Conservation (phyloP, 2,797 vertebrate species). For the Naso thynnoides region DNA sequence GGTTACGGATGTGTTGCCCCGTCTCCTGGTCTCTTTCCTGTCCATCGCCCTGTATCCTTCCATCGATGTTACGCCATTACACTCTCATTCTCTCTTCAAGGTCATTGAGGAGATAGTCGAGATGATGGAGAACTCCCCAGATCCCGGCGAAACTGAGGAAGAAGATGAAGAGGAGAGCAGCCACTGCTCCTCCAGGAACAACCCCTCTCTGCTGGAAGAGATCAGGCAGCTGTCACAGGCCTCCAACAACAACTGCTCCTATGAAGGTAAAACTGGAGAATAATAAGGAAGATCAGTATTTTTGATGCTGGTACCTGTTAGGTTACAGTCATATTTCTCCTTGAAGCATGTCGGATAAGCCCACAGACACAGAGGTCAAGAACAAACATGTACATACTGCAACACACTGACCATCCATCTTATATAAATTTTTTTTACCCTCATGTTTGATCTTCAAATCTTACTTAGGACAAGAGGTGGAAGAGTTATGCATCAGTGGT, state of each 20-base stretch:
- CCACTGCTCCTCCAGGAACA: slow-evolving; percentile 85
- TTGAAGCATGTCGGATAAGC: slow-evolving; percentile 5
- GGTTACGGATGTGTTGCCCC: slow-evolving; percentile 1
- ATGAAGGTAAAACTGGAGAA: slow-evolving; percentile 84
- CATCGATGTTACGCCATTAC: not conserved
- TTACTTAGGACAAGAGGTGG: not conserved
- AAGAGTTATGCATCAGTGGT: not conserved
- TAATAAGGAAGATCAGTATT: not conserved
- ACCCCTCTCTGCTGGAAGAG: slow-evolving; percentile 90
- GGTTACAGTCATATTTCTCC: not conserved
- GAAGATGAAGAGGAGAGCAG: slow-evolving; percentile 89
- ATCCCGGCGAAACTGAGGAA: slow-evolving; percentile 92
- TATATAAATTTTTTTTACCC: not conserved
- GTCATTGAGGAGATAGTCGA: slow-evolving; percentile 96
- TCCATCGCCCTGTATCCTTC: not conserved
- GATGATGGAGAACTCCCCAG: slow-evolving; percentile 97
- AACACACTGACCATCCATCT: slow-evolving; percentile 1
- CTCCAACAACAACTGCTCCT: slow-evolving; percentile 93
- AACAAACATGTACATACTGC: not conserved
- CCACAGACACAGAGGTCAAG: too few species aligned
- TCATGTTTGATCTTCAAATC: not conserved
- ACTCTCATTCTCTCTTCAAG: slow-evolving; percentile 68
- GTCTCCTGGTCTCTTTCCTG: slow-evolving; percentile 9
- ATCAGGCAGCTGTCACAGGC: slow-evolving; percentile 90
- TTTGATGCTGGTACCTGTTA: not conserved